Conservation (phyloP, 2,888 invertebrate genomes). For the Pammene aurita region DNA sequence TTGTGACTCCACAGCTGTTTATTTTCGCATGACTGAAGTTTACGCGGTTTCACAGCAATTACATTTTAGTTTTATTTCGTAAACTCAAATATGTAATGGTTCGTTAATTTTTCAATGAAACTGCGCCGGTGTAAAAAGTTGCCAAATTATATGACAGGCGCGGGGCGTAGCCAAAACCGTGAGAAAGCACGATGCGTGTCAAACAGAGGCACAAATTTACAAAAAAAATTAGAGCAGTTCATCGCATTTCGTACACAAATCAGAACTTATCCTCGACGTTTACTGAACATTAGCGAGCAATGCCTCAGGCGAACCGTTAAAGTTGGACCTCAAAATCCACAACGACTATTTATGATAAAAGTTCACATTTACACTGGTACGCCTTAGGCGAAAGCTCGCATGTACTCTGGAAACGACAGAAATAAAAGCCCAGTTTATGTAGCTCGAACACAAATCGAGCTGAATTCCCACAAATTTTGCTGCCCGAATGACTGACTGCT, state of each 20-base stretch:
- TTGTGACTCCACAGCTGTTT: no score
- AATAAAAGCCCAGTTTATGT: neutral
- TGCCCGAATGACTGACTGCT: constrained; percentile 49
- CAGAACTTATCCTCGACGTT: constrained; percentile 31
- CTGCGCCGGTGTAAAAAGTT: constrained; percentile 26
- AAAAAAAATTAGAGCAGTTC: constrained; percentile 65
- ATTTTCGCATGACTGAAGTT: neutral
- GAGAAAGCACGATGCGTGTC: constrained; percentile 53
- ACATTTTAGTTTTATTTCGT: constrained; percentile 6
- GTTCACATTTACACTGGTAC: neutral
- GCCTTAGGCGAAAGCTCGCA: neutral
- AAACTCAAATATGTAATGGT: constrained; percentile 28
- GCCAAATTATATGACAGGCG: constrained; percentile 31
- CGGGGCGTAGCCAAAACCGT: constrained; percentile 51
- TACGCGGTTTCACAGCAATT: neutral
- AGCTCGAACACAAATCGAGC: constrained; percentile 27
- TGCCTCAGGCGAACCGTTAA: neutral
- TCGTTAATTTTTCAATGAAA: constrained; percentile 37
- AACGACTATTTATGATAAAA: neutral
- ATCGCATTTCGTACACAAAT: constrained; percentile 53
- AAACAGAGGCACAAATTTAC: constrained; percentile 54
- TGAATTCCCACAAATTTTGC: constrained; percentile 51
- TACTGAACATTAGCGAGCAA: neutral
- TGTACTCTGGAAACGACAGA: neutral
- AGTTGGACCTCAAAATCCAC: neutral